These are phyloP conservation scores for Gallinago media DNA, from an alignment of 2,113 vertebrate genomes.

Conservation along the genomic window DNA sequence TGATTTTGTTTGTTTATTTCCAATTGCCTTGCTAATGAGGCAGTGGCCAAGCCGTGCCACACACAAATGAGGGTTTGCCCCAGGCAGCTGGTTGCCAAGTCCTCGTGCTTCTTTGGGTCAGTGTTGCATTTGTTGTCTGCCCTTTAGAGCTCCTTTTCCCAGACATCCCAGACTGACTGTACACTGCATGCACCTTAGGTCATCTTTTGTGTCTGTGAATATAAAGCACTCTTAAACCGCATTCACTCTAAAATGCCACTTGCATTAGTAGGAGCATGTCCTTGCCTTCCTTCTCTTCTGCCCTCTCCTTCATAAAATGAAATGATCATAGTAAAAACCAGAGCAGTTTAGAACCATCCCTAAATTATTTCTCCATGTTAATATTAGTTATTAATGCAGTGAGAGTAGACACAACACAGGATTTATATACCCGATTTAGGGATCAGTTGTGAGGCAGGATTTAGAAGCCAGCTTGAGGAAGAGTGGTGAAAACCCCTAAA, in stretches of 20 bases:
- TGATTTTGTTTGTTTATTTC: background rate
- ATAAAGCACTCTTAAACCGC: background rate
- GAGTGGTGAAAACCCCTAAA: background rate
- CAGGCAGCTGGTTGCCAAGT: background rate
- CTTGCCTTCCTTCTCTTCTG: background rate
- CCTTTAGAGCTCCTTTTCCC: background rate
- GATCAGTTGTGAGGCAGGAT: background rate
- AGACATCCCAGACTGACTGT: background rate
- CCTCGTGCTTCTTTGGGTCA: background rate
- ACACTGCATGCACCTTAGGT: background rate
- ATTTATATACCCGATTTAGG: background rate
- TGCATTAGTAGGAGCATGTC: background rate
- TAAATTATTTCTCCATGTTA: background rate
- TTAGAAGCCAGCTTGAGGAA: background rate
- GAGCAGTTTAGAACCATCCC: background rate
- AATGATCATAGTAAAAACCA: background rate
- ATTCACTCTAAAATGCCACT: background rate
- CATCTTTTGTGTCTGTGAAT: background rate
- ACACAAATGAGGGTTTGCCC: constrained; percentile 1
- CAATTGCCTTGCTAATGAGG: background rate
- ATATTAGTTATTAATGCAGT: background rate
- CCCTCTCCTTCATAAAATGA: background rate
- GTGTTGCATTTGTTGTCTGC: background rate
- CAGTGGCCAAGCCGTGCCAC: background rate
- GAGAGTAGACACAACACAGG: background rate